Conservation (phyloP, 2,113 vertebrate species). For the Actenoides lindsayi region DNA sequence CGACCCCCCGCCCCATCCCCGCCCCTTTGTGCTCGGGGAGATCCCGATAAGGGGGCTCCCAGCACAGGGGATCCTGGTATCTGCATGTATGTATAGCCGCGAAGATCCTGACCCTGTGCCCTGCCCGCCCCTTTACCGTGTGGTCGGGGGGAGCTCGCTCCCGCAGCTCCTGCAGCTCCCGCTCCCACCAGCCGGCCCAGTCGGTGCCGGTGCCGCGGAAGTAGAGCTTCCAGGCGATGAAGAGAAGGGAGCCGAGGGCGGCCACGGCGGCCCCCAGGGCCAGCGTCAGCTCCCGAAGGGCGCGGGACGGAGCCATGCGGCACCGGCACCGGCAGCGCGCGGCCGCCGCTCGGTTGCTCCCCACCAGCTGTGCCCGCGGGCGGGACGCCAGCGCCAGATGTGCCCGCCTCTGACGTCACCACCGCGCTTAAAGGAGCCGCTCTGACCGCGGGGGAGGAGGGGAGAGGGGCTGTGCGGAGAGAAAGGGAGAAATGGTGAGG, state of each 20-base stretch:
- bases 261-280: conserved; percentile 83
- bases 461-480: not conserved
- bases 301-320: conserved; percentile 73
- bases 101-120: not conserved
- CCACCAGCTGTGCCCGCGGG: not conserved
- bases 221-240: conserved; percentile 83
- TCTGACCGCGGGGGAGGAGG: too few species aligned
- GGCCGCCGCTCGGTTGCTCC: not conserved
- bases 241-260: conserved; percentile 84
- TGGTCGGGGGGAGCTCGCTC: not conserved
- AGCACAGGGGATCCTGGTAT: not conserved
- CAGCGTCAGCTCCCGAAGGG: conserved; percentile 65
- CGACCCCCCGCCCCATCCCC: accelerated
- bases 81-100: too few species aligned
- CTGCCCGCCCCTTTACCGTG: not conserved
- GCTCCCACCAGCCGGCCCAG: not conserved
- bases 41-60: too few species aligned
- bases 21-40: not conserved
- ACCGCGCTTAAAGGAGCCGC: not conserved
- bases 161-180: not conserved
- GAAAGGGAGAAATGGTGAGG: not conserved
- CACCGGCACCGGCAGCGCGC: not conserved
- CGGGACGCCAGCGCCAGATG: not conserved
- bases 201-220: conserved; percentile 49
- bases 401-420: not conserved